phyloP scores from a whole-genome alignment of 2,113 vertebrate species.

The Tetraodon nigroviridis region DNA sequence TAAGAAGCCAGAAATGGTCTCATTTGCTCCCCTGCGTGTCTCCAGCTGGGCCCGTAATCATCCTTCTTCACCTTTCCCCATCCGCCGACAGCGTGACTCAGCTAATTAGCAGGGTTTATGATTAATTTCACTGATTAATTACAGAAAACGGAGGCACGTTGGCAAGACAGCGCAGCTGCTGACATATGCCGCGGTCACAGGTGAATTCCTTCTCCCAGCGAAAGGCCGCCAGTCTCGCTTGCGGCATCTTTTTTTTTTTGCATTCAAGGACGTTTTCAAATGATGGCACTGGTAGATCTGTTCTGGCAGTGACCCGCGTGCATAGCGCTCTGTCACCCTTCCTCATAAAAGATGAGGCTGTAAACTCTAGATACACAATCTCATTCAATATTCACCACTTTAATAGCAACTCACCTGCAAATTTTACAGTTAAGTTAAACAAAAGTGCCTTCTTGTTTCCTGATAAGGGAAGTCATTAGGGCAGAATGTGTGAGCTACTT shows the following conservation, averaged over 20 bases:
- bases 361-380: slow-evolving; percentile 22
- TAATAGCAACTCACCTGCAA: slow-evolving; percentile 1
- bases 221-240: neutral
- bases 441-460: slow-evolving; percentile 24
- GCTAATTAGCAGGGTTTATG: slow-evolving; percentile 44
- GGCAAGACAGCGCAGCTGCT: slow-evolving; percentile 34
- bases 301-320: slow-evolving; percentile 12
- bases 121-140: slow-evolving; percentile 48
- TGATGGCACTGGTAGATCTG: slow-evolving; percentile 4
- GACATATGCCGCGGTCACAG: slow-evolving; percentile 6
- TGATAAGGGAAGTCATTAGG: slow-evolving; percentile 34
- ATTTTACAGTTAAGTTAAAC: slow-evolving; percentile 2
- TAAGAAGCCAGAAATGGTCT: slow-evolving; percentile 13
- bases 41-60: slow-evolving; percentile 31
- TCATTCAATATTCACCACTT: slow-evolving; percentile 11
- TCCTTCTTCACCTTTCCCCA: slow-evolving; percentile 26
- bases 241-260: slow-evolving; percentile 9
- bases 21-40: slow-evolving; percentile 15
- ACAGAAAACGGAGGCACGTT: slow-evolving; percentile 23
- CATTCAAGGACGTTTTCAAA: slow-evolving; percentile 14
- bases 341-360: slow-evolving; percentile 20
- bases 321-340: neutral
- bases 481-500: slow-evolving; percentile 51
- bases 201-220: slow-evolving; percentile 27
- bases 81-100: slow-evolving; percentile 31